Base-by-base conservation (phyloP, 1,140 invertebrate species). In the Bombus sibiricus region DNA sequence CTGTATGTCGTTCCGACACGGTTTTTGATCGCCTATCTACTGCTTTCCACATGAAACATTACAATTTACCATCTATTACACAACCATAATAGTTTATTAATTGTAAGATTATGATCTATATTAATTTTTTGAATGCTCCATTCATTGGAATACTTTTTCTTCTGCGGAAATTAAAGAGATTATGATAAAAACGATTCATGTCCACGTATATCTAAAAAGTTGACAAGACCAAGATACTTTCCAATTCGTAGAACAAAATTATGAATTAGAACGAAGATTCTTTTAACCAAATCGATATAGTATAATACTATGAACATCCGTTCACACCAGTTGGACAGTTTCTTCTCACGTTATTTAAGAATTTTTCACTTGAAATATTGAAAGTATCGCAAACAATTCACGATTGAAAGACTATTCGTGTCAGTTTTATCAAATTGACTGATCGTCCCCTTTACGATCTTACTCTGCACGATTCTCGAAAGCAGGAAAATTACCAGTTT, bases 21-120 rank as follows among this genome's bases (percentile, higher is more conserved):
- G 69, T 82, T 86, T 69, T 59, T 77, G 81, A 88, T 86, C 83
- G 88, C 78, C 85, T 88, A 91, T 89, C 88, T 87, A 85, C 87
- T 81, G 71, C 43, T 76, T 76, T 76, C 6, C 2, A 8, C 34
- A 6, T 37, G 28, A 47, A 76, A 41, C 28, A 32, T 62, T 41
- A 6, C 37, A 62, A 64, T 37, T 13, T 73, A n/a, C 13, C 39
- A 68, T 68, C 18, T 37, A 34, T 25, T 25, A 25, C 9, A 18
- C 1, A 32, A 66, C 4, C 6, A 66, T 25, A 68, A 68, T 22
- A 68, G 37, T 68, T 68, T 37, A 37, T 37, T 68, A 8, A 66
- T 18, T 66, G 5, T 0, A 32, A 32, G 13, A 34, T 66, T n/a
- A 34, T 8, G 32, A 34, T 34, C 2, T 8, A 64, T n/a, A 64